phyloP scores from a whole-genome alignment of 2,113 vertebrate genomes.

The Rhodinocichla rosea region DNA sequence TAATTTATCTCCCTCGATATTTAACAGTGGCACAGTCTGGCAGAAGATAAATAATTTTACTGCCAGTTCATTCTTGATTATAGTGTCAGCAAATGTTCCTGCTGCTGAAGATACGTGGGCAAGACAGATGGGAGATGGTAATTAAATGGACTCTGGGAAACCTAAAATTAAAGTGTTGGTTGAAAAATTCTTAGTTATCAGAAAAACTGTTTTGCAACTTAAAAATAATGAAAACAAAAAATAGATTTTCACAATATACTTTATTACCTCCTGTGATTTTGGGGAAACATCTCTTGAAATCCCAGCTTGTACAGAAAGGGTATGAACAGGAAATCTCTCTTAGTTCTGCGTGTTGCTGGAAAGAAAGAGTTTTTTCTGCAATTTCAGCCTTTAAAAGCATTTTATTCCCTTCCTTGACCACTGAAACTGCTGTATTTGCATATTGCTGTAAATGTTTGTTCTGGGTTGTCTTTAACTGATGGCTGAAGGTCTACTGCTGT shows the following conservation, averaged over 20 bases:
- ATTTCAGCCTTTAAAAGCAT: background rate
- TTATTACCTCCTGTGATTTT: background rate
- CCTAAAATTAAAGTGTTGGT: background rate
- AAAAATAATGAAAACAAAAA: background rate
- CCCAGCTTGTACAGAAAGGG: background rate
- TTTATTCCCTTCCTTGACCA: background rate
- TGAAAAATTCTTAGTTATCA: background rate
- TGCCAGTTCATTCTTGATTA: background rate
- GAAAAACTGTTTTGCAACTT: background rate
- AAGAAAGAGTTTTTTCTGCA: background rate
- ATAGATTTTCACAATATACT: background rate
- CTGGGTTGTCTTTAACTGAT: background rate
- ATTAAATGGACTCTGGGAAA: background rate
- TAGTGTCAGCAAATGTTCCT: background rate
- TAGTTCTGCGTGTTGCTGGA: background rate
- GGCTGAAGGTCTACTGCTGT: background rate
- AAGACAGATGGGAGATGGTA: background rate
- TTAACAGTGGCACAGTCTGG: background rate
- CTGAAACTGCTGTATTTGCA: background rate
- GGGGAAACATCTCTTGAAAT: background rate
- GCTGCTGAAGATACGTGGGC: background rate
- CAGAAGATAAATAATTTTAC: background rate
- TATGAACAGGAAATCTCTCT: background rate
- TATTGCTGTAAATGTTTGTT: background rate
- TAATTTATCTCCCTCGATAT: background rate